Evolutionary conservation across 2,113 vertebrate species (phyloP).

Genomic region (Dipodomys ordii): DNA sequence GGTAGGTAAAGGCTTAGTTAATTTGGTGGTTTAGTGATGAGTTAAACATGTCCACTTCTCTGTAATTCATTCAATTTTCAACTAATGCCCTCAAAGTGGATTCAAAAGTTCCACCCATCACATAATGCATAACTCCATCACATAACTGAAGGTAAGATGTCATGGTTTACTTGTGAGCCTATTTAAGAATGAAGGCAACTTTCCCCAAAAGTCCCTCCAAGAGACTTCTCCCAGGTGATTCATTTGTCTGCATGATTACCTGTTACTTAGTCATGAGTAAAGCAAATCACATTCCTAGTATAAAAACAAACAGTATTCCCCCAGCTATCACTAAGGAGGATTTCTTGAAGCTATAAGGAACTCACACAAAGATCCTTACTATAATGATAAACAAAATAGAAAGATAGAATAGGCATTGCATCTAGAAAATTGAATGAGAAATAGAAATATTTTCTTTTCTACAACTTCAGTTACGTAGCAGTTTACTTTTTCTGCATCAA

Average conservation of each 20-base stretch:
- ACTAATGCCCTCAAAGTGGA: not conserved
- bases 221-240: not conserved
- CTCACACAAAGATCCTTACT: not conserved
- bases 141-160: not conserved
- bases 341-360: not conserved
- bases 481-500: conserved; percentile 1
- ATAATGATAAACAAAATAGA: not conserved
- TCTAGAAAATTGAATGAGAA: not conserved
- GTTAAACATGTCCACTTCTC: not conserved
- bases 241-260: not conserved
- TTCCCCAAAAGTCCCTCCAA: not conserved
- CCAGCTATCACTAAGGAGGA: not conserved
- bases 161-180: not conserved
- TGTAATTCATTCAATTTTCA: not conserved
- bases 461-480: not conserved
- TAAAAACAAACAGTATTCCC: not conserved
- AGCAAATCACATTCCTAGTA: not conserved
- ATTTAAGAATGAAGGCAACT: not conserved
- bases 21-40: not conserved
- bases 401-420: not conserved
- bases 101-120: not conserved
- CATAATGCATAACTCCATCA: not conserved
- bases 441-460: not conserved
- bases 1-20: not conserved
- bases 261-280: not conserved